These are phyloP conservation scores for Nannoperca australis DNA, from an alignment of 2,797 vertebrate species.

Conservation along the genomic window DNA sequence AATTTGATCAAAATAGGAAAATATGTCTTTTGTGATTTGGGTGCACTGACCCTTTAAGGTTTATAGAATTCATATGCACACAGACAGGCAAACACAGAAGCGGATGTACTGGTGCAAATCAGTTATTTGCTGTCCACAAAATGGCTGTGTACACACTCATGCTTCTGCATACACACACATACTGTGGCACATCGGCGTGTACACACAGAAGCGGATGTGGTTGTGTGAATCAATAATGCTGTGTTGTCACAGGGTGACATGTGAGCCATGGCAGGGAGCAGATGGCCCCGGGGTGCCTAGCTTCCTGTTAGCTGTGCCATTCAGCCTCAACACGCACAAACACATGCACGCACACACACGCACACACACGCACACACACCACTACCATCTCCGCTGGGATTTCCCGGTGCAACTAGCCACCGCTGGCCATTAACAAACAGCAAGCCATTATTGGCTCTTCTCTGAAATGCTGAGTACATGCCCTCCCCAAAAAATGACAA, in stretches of 20 bases:
- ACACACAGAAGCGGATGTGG: slow-evolving; percentile 82
- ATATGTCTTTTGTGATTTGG: slow-evolving; percentile 27
- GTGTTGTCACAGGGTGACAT: slow-evolving; percentile 85
- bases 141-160: slow-evolving; percentile 71
- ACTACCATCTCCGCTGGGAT: slow-evolving; percentile 71
- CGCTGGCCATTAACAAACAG: slow-evolving; percentile 80
- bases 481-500: slow-evolving; percentile 55
- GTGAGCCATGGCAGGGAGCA: slow-evolving; percentile 82
- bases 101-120: slow-evolving; percentile 81
- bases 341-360: slow-evolving; percentile 18
- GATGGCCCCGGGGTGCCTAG: slow-evolving; percentile 81
- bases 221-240: slow-evolving; percentile 86
- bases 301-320: slow-evolving; percentile 82
- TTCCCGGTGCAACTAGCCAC: slow-evolving; percentile 75
- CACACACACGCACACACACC: slow-evolving; percentile 28
- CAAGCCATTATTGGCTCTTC: slow-evolving; percentile 73
- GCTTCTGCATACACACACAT: slow-evolving; percentile 53
- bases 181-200: slow-evolving; percentile 49
- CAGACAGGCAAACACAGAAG: slow-evolving; percentile 72
- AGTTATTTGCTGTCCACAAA: slow-evolving; percentile 81
- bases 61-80: slow-evolving; percentile 35
- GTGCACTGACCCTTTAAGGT: slow-evolving; percentile 32
- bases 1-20: not conserved
- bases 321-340: slow-evolving; percentile 56
- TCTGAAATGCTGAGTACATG: slow-evolving; percentile 72